Evolutionary conservation across 2,113 vertebrate species (phyloP).

Genomic region (Brachyistius frenatus): DNA sequence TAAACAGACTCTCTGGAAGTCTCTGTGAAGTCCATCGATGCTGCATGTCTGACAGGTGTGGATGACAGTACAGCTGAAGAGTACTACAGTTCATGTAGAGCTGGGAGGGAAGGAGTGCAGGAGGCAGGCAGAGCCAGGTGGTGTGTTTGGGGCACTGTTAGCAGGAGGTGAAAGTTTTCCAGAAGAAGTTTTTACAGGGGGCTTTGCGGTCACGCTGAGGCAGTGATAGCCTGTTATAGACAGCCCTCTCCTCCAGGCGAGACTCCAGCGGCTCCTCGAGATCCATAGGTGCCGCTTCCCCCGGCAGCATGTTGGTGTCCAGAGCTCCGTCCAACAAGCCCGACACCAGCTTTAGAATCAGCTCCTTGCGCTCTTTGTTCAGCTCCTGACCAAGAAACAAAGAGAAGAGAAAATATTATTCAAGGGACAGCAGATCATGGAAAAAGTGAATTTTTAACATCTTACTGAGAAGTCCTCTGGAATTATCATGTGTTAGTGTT

Average conservation of each 20-base stretch:
- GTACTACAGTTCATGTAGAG: slow-evolving; percentile 83
- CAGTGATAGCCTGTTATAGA: slow-evolving; percentile 85
- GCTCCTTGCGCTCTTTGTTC: slow-evolving; percentile 85
- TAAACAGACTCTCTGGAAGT: slow-evolving; percentile 76
- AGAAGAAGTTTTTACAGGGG: slow-evolving; percentile 95
- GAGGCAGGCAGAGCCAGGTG: neutral
- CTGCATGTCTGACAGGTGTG: slow-evolving; percentile 65
- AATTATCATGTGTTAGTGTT: too few relatives aligned
- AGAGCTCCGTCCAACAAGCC: slow-evolving; percentile 84
- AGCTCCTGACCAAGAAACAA: slow-evolving; percentile 80
- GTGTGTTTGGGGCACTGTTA: slow-evolving; percentile 75
- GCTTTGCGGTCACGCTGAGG: slow-evolving; percentile 91
- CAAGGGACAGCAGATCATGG: neutral
- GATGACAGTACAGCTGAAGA: slow-evolving; percentile 79
- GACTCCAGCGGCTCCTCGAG: slow-evolving; percentile 83
- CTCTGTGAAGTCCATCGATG: slow-evolving; percentile 81
- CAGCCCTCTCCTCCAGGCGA: slow-evolving; percentile 84
- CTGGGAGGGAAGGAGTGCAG: slow-evolving; percentile 20
- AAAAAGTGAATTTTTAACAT: neutral
- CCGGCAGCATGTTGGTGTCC: slow-evolving; percentile 78
- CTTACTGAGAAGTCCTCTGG: neutral
- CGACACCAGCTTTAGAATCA: slow-evolving; percentile 88
- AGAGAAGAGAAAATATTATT: neutral
- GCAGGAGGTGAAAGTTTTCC: slow-evolving; percentile 94
- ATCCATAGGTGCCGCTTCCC: slow-evolving; percentile 67